These are phyloP conservation scores for Meloidogyne floridensis DNA, from an alignment of 1,140 invertebrate species.

Conservation along the genomic window DNA sequence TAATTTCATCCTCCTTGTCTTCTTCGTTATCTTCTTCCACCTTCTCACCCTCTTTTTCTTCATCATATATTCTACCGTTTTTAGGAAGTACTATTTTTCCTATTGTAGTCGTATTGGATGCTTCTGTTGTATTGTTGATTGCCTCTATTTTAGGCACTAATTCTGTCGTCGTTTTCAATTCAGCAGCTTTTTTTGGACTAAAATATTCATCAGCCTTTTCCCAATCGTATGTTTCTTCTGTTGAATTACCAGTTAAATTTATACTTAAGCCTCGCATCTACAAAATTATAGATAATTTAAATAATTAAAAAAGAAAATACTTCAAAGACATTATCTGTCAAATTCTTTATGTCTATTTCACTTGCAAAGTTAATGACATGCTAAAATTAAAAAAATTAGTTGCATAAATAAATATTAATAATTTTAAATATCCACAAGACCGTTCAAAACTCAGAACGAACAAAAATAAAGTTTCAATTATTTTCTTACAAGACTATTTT, in stretches of 20 bases:
- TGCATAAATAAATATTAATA: too few species aligned
- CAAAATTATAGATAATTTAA: too few species aligned
- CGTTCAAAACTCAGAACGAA: too few species aligned
- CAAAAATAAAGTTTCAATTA: too few species aligned
- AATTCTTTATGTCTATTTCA: not conserved
- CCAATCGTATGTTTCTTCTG: not conserved
- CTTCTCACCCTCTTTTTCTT: not conserved
- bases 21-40: not conserved
- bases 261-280: slow-evolving; percentile 1
- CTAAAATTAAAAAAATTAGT: not conserved
- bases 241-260: not conserved
- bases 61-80: not conserved
- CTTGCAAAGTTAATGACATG: not conserved
- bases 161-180: too few species aligned
- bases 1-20: not conserved
- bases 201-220: not conserved
- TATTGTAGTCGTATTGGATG: not conserved
- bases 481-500: too few species aligned
- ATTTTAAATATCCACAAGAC: too few species aligned
- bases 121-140: not conserved
- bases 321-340: not conserved
- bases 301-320: not conserved
- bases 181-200: not conserved
- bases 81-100: not conserved
- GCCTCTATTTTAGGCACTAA: not conserved